Evolutionary conservation across 1,140 invertebrate genomes (phyloP).

Genomic region (Drosophila ironensis): DNA sequence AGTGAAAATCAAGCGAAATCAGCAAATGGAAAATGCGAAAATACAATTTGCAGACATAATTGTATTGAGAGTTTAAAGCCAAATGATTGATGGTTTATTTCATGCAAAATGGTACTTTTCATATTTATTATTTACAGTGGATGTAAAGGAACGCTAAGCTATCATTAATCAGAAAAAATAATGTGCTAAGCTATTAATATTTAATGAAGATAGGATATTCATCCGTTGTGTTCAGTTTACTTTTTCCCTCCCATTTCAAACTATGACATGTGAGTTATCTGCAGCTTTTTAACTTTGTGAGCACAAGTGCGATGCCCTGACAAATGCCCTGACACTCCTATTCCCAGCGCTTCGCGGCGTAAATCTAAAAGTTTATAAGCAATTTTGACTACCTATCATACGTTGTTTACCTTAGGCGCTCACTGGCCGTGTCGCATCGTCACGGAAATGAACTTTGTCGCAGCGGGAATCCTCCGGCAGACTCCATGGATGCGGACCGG

Average conservation of each 20-base stretch:
- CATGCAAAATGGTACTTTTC: no score
- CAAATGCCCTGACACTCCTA: neutral
- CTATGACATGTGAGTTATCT: neutral
- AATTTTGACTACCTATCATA: constrained; percentile 19
- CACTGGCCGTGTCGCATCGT: constrained; percentile 15
- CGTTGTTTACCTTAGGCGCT: constrained; percentile 23
- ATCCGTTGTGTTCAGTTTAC: no score
- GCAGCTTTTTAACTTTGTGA: neutral
- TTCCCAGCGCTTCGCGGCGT: neutral
- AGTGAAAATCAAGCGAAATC: no score
- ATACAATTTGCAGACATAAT: no score
- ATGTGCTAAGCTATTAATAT: neutral
- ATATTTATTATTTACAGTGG: neutral
- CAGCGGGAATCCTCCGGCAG: constrained; percentile 13
- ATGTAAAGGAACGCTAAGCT: neutral
- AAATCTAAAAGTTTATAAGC: constrained; percentile 7
- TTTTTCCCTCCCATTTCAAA: neutral
- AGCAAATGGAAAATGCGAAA: no score
- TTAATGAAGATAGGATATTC: neutral
- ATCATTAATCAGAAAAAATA: neutral
- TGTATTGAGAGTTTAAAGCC: no score
- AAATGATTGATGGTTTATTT: no score
- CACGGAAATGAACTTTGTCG: constrained; percentile 27
- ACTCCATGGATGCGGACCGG: neutral
- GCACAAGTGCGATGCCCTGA: neutral